phyloP scores from a whole-genome alignment of 2,113 vertebrate genomes.

The Pheucticus melanocephalus region DNA sequence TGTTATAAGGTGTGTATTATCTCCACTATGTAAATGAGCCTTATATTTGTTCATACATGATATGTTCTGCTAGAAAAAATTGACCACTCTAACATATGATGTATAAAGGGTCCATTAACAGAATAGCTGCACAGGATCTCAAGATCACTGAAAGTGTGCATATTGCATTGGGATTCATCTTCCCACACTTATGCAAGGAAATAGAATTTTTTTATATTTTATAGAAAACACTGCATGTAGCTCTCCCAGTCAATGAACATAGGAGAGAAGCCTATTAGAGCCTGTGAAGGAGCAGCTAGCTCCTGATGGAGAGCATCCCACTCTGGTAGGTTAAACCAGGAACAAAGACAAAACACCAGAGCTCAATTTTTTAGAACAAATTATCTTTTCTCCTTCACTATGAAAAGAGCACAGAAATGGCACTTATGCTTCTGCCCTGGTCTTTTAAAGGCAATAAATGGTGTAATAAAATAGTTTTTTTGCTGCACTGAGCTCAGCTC shows the following conservation, averaged over 20 bases:
- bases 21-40: neutral
- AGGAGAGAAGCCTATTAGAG: neutral
- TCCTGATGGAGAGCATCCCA: neutral
- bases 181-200: neutral
- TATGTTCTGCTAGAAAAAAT: neutral
- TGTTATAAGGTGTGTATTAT: neutral
- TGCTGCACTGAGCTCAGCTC: neutral
- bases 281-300: neutral
- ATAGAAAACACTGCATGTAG: neutral
- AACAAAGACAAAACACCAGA: neutral
- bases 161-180: neutral
- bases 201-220: neutral
- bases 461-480: neutral
- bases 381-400: neutral
- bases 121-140: neutral
- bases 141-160: neutral
- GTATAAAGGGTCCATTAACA: neutral
- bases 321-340: neutral
- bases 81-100: neutral
- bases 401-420: neutral
- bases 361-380: neutral
- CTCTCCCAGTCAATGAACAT: neutral
- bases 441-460: slow-evolving; percentile 11
- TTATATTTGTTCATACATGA: neutral
- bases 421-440: neutral